These are phyloP conservation scores for Pteropus rufus DNA, from an alignment of 2,797 vertebrate genomes.

Conservation along the genomic window DNA sequence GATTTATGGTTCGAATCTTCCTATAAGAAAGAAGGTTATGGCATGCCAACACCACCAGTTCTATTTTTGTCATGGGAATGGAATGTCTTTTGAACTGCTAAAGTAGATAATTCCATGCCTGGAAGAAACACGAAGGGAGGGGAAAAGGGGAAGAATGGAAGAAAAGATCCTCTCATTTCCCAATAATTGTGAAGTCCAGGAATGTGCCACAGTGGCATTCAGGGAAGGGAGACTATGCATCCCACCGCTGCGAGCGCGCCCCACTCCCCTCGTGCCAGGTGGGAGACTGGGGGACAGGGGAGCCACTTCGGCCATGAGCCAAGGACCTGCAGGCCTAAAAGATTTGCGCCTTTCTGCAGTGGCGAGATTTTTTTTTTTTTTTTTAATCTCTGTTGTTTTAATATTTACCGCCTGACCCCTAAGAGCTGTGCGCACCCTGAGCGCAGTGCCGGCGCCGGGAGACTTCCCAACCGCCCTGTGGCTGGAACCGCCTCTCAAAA, in stretches of 20 bases:
- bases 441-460: accelerated
- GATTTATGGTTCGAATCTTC: constrained; percentile 53
- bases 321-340: background rate
- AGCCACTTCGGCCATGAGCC: background rate
- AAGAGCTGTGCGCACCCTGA: background rate
- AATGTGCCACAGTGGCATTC: background rate
- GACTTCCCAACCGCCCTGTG: constrained; percentile 23
- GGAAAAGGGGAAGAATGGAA: background rate
- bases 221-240: background rate
- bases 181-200: constrained; percentile 5
- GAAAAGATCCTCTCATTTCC: constrained; percentile 26
- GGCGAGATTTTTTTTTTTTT: background rate
- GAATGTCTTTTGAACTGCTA: constrained; percentile 76
- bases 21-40: background rate
- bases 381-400: background rate
- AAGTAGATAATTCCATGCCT: constrained; percentile 61
- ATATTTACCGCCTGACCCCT: background rate
- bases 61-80: constrained; percentile 68
- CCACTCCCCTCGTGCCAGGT: background rate
- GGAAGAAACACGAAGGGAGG: constrained; percentile 33
- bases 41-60: constrained; percentile 10
- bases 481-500: constrained; percentile 65
- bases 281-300: background rate
- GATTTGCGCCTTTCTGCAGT: background rate
- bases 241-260: background rate